Base-by-base conservation (phyloP, 2,888 invertebrate species). In the Alsophila aescularia region DNA sequence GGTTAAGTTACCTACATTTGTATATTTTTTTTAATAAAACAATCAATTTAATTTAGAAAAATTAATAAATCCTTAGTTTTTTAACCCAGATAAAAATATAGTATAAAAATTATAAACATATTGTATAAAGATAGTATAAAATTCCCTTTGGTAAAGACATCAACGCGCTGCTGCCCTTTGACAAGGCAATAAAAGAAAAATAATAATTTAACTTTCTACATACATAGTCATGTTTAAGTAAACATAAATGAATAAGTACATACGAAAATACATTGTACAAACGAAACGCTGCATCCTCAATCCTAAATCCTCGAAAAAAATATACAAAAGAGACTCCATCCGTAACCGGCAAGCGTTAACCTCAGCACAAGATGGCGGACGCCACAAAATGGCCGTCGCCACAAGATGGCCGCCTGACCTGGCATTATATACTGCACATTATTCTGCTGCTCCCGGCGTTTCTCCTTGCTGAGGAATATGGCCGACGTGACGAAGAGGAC, bases 371-470 rank as follows among this genome's bases (percentile, higher is more conserved):
- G 61, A 71, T 72, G 69, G 70, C 72, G 64, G 70, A 67, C 64
- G 56, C 59, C 60, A 52, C 75, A 77, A 79, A 39, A 82, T 83
- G 84, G 85, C 87, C 82, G 84, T 79, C 91, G n/a, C 52, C 52
- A 52, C 75, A 77, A 79, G 40, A 82, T 83, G 84, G 85, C 87
- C 82, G 84, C 79, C 91, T 93, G 92, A 96, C 96, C 96, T 95
- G 96, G 96, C 96, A 96, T 96, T 79, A 96, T 95, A 93, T 96
- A 97, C 89, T 96, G 96, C 92, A 96, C 95, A 87, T 96, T 96
- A 80, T 95, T 93, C 77, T 93, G 93, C 70, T 94, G 93, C 79
- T 95, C 95, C 69, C 94, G 93, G 64, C 94, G 94, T 72, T 95
- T 94, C 86, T 96, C 96, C 85, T 94, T 94, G 80, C 94, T 93